phyloP scores from a whole-genome alignment of 2,888 invertebrate species.

The Lithodes maja region DNA sequence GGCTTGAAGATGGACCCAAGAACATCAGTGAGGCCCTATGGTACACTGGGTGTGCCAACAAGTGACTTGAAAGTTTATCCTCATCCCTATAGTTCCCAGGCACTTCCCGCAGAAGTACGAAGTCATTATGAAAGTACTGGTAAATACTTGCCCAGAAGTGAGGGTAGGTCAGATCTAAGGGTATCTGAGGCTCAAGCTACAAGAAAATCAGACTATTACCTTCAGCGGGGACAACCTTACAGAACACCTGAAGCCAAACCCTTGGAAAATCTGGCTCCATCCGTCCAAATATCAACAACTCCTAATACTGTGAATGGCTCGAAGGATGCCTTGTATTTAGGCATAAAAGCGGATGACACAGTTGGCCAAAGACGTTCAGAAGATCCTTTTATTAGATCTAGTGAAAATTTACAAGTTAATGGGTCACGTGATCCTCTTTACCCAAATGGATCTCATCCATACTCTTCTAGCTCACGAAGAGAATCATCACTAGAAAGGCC shows the following conservation, averaged over 20 bases:
- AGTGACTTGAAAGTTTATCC: slow-evolving; percentile 24
- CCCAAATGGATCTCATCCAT: slow-evolving; percentile 55
- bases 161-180: slow-evolving; percentile 35
- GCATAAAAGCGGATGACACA: slow-evolving; percentile 41
- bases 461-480: slow-evolving; percentile 34
- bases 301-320: slow-evolving; percentile 54
- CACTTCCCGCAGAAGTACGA: slow-evolving; percentile 20
- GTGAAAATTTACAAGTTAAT: slow-evolving; percentile 50
- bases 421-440: slow-evolving; percentile 59
- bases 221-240: slow-evolving; percentile 40
- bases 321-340: slow-evolving; percentile 56
- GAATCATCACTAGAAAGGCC: slow-evolving; percentile 37
- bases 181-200: slow-evolving; percentile 33
- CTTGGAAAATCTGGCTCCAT: slow-evolving; percentile 50
- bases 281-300: slow-evolving; percentile 54
- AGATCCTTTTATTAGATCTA: slow-evolving; percentile 35
- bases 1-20: slow-evolving; percentile 23
- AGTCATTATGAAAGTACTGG: slow-evolving; percentile 20
- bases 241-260: slow-evolving; percentile 46
- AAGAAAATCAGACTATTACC: slow-evolving; percentile 9
- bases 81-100: slow-evolving; percentile 33
- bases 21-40: slow-evolving; percentile 13
- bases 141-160: slow-evolving; percentile 41
- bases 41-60: slow-evolving; percentile 32
- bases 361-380: slow-evolving; percentile 34